Percentiles rank a stretch among this genome's conserved stretches.
phyloP scores from a whole-genome alignment of 2,888 invertebrate genomes.

The Altica lythri region DNA sequence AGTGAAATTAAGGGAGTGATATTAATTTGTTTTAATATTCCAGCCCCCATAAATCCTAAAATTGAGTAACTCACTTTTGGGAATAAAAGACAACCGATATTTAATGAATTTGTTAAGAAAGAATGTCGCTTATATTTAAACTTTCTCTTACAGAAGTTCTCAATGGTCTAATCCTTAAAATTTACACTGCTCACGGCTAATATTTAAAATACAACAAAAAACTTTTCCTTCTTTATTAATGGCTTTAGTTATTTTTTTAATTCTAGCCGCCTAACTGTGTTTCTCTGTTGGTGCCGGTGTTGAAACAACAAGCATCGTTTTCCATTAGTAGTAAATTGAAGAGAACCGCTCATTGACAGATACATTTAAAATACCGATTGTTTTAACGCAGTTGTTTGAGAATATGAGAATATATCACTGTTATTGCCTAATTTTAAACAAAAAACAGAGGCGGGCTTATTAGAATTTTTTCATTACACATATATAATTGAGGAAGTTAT shows the following conservation, averaged over 20 bases:
- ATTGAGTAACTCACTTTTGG: too few relatives aligned
- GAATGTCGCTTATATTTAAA: too few relatives aligned
- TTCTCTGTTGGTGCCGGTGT: slow-evolving; percentile 9
- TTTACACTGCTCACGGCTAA: too few relatives aligned
- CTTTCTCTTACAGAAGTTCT: too few relatives aligned
- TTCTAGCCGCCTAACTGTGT: slow-evolving; percentile 9
- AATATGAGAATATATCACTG: slow-evolving; percentile 15
- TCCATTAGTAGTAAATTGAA: slow-evolving; percentile 19
- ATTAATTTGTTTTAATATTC: too few relatives aligned
- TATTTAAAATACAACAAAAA: slow-evolving; percentile 9
- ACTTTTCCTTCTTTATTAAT: slow-evolving; percentile 15
- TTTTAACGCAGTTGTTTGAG: slow-evolving; percentile 8
- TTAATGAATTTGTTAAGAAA: too few relatives aligned
- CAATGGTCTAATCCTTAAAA: too few relatives aligned
- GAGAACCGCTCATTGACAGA: slow-evolving; percentile 10
- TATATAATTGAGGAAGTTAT: too few relatives aligned
- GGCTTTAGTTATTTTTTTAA: slow-evolving; percentile 8
- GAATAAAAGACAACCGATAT: too few relatives aligned
- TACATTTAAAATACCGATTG: slow-evolving; percentile 15
- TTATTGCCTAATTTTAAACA: slow-evolving; percentile 1
- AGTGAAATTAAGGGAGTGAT: too few relatives aligned
- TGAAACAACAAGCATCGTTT: slow-evolving; percentile 16
- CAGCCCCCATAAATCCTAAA: too few relatives aligned
- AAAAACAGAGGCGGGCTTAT: neutral
- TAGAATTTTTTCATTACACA: too few relatives aligned